phyloP scores from a whole-genome alignment of 2,113 vertebrate genomes.

The Vombatus ursinus region DNA sequence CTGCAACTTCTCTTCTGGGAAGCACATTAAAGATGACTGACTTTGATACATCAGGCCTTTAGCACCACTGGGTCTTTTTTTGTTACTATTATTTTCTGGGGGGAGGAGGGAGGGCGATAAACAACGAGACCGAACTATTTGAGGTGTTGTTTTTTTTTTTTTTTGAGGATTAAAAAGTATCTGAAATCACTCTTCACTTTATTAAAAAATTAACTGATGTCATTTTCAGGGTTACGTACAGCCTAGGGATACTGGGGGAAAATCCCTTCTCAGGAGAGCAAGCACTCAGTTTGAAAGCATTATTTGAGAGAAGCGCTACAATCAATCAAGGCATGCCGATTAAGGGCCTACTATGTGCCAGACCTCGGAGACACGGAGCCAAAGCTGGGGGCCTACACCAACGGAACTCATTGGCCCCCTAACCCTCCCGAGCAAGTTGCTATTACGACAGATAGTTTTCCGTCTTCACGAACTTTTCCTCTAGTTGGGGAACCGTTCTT shows the following conservation, averaged over 20 bases:
- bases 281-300: background rate
- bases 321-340: background rate
- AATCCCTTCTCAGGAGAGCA: conserved; percentile 5
- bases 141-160: conserved; percentile 37
- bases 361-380: background rate
- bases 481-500: background rate
- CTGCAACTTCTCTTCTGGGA: conserved; percentile 64
- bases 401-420: background rate
- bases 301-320: background rate
- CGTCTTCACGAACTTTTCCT: background rate
- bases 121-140: conserved; percentile 25
- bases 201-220: conserved; percentile 37
- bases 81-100: conserved; percentile 35
- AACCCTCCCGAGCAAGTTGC: background rate
- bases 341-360: background rate
- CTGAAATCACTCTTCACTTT: conserved; percentile 38
- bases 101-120: background rate
- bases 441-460: background rate
- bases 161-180: conserved; percentile 12
- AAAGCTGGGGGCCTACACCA: background rate
- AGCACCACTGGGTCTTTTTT: conserved; percentile 1
- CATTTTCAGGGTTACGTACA: conserved; percentile 32
- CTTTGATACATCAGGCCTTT: conserved; percentile 16
- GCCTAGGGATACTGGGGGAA: conserved; percentile 30
- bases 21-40: conserved; percentile 70